Evolutionary conservation across 1,140 invertebrate genomes (phyloP), one percentile per base, ranked within the genome.

Genomic region (Hypothenemus hampei): DNA sequence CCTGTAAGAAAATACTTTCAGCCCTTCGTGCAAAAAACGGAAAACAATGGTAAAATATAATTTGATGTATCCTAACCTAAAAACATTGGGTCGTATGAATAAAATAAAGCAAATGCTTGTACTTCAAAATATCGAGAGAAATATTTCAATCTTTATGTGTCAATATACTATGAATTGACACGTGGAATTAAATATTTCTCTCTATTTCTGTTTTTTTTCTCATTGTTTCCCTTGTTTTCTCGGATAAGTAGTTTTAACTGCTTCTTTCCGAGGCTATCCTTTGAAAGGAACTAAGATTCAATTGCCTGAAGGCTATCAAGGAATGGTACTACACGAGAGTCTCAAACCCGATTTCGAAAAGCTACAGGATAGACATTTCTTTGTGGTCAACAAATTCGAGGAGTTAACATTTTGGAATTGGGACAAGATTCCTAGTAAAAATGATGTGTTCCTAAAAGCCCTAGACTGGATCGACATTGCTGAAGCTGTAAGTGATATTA

Each of bases 391-490:
- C 16, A 76, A 62, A 19, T 89, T 91, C 68, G 75, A 80, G 47
- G 68, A 80, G 26, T 75, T 89, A 40, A 80, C 75, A 1, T 83
- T 84, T 65, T 91, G 88, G 88, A 89, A 90, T 69, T 87, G 86
- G 76, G 86, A 89, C 63, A 84, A 81, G 69, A 71, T 77, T 35
- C 83, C 86, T 26, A 81, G 80, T 4, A 78, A 78, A 58, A 84
- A 86, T 68, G 87, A 90, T 70, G 72, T 76, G 13, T 67, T 88
- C 40, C 57, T 73, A 1, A 77, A 81, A 66, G 81, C 84, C 8
- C 59, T 89, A 37, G 80, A 87, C 58, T 91, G 87, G 87, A 78
- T 88, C n/a, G 78, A 85, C 55, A 79, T 91, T 26, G 80, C 86
- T 37, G 79, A 86, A 74, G 81, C 76, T 26, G 85, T 89, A 73